Percentiles rank a stretch among this genome's conserved stretches.
phyloP scores from a whole-genome alignment of 2,888 invertebrate species.

The Machimus rusticus region DNA sequence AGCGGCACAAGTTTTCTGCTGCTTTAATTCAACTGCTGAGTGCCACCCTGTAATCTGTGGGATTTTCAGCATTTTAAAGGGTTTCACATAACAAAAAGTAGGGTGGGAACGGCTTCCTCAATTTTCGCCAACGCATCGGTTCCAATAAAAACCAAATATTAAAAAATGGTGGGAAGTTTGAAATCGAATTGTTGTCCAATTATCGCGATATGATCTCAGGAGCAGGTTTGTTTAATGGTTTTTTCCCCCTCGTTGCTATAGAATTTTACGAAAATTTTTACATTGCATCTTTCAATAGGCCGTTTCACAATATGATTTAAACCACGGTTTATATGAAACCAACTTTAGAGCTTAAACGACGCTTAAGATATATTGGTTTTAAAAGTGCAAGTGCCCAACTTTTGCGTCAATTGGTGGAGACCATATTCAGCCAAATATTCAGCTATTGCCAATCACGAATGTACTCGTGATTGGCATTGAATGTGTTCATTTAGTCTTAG shows the following conservation, averaged over 20 bases:
- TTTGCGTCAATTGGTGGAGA: too few species aligned
- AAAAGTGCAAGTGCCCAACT: too few species aligned
- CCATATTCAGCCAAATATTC: too few species aligned
- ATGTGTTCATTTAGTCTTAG: too few species aligned
- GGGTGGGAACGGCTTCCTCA: background rate
- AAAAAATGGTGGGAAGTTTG: background rate
- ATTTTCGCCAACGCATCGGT: background rate
- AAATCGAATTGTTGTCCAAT: background rate
- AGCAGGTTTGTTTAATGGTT: background rate
- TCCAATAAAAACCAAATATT: background rate
- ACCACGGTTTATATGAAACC: too few species aligned
- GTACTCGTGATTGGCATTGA: too few species aligned
- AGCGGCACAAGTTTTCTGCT: background rate
- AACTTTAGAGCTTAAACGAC: too few species aligned
- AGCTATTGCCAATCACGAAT: too few species aligned
- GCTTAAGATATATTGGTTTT: too few species aligned
- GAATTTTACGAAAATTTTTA: too few species aligned
- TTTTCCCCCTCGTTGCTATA: too few species aligned
- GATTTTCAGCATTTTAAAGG: background rate
- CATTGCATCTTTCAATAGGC: background rate
- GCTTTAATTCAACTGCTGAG: conserved; percentile 1
- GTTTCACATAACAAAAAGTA: background rate
- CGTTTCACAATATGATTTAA: background rate
- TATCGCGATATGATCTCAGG: background rate
- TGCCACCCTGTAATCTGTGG: background rate